These are phyloP conservation scores for Stichodactyla mertensii DNA, from an alignment of 64 coral and sea anemone genomes.

Conservation along the genomic window DNA sequence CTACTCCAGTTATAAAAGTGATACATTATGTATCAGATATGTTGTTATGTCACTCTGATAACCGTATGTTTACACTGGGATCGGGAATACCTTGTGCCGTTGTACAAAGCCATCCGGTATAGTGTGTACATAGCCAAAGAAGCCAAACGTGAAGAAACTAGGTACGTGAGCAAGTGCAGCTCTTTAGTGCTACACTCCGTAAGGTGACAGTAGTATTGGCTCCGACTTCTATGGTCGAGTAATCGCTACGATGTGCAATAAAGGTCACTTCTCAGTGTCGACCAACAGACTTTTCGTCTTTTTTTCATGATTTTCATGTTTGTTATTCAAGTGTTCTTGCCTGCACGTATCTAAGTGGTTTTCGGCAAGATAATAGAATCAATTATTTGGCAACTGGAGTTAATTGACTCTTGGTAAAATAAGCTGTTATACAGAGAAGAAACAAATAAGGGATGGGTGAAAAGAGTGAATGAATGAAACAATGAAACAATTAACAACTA, in stretches of 20 bases:
- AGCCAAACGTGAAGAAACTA: too few species aligned
- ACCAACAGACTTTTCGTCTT: not conserved
- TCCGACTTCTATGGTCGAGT: not conserved
- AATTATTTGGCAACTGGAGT: not conserved
- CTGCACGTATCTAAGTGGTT: not conserved
- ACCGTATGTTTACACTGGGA: too few species aligned
- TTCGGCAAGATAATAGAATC: not conserved
- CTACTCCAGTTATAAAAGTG: too few species aligned
- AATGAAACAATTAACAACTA: too few species aligned
- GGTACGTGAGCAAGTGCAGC: not conserved
- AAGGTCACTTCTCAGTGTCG: not conserved
- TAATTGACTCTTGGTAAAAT: not conserved
- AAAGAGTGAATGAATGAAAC: too few species aligned
- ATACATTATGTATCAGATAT: too few species aligned
- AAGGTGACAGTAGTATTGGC: not conserved
- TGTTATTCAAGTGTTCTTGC: not conserved
- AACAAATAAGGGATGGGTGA: too few species aligned
- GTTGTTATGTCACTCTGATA: too few species aligned
- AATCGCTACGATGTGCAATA: not conserved
- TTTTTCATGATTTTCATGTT: not conserved
- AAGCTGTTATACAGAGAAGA: not conserved
- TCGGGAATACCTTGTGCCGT: too few species aligned
- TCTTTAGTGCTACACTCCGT: not conserved
- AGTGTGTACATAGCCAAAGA: too few species aligned
- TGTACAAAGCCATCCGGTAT: too few species aligned